A percentile compares a stretch with the other conserved stretches of the same genome.
These are phyloP conservation scores for Chelonus formosanus DNA, from an alignment of 2,888 invertebrate species.

Conservation along the genomic window DNA sequence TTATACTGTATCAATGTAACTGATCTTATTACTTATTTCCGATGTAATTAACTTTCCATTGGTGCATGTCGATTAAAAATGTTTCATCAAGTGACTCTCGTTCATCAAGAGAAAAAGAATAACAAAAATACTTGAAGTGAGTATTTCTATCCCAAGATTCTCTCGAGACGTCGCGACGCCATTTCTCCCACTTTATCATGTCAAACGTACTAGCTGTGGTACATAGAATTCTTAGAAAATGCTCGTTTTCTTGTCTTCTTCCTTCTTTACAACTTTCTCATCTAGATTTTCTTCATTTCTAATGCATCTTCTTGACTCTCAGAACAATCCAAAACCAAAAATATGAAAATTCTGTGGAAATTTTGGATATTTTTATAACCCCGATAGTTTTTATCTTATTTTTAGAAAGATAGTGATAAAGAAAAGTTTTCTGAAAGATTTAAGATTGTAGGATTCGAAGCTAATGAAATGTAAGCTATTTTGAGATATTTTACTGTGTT, in stretches of 20 bases:
- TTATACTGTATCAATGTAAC: neutral
- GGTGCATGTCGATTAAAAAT: constrained; percentile 23
- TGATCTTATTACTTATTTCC: constrained; percentile 47
- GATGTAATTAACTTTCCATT: constrained; percentile 44
- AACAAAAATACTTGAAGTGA: no score
- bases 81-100: no score
- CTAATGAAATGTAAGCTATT: no score
- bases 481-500: no score
- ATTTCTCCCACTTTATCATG: constrained; percentile 34
- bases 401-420: constrained; percentile 1
- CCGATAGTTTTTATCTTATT: neutral
- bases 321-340: neutral
- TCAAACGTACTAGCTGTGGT: constrained; percentile 1
- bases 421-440: neutral
- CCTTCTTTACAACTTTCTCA: constrained; percentile 11
- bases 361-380: no score
- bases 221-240: constrained; percentile 39
- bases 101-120: no score
- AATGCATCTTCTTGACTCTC: constrained; percentile 15
- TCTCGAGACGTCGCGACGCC: constrained; percentile 41
- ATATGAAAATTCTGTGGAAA: no score
- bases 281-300: constrained; percentile 14
- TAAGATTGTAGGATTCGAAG: no score
- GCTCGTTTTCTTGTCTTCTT: constrained; percentile 40
- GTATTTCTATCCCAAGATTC: constrained; percentile 3